Evolutionary conservation across 2,797 vertebrate species (phyloP), one percentile per base, ranked within the genome.

Genomic region (Chanos chanos): DNA sequence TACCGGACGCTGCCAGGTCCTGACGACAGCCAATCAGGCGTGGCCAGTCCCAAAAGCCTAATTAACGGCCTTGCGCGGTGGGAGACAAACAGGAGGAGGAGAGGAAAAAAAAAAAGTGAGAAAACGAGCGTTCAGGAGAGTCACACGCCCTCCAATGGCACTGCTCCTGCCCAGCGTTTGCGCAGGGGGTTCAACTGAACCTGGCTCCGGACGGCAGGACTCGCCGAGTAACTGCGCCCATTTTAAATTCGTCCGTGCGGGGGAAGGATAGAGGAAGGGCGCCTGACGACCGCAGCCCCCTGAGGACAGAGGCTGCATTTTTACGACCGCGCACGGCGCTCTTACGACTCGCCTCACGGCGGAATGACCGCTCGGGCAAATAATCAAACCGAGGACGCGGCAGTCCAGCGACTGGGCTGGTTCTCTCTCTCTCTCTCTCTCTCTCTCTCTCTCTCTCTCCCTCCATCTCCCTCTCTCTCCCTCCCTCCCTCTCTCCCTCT

Each of bases 191-290:
- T 55, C 25, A 49, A 41, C 43, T 61, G 25, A 44, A 39, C 54
- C 10, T 6, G n/a, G 22, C 51, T 24, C 30, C 36, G 52, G 45
- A 60, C 33, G 7, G n/a, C 13, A 9, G 25, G 34, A 10, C 45
- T 16, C 48, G 30, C n/a, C n/a, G 66, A 66, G 63, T 64, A 62
- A 71, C 62, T 39, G 47, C 53, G 58, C 13, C 57, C 53, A n/a
- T 51, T 60, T 64, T 54, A 64, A 50, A 47, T 45, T 61, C 18
- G 31, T 30, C 37, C 15, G 44, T n/a, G 7, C 30, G 43, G n/a
- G 28, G 6, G 27, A 30, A 31, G 54, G n/a, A n/a, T n/a, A n/a
- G n/a, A n/a, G n/a, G n/a, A n/a, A n/a, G 59, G 1, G 41, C 39
- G 52, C 37, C 34, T 25, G 52, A 55, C 64, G 41, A 24, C 45